Evolutionary conservation across 2,113 vertebrate species (phyloP).

Genomic region (Chiloscyllium plagiosum): DNA sequence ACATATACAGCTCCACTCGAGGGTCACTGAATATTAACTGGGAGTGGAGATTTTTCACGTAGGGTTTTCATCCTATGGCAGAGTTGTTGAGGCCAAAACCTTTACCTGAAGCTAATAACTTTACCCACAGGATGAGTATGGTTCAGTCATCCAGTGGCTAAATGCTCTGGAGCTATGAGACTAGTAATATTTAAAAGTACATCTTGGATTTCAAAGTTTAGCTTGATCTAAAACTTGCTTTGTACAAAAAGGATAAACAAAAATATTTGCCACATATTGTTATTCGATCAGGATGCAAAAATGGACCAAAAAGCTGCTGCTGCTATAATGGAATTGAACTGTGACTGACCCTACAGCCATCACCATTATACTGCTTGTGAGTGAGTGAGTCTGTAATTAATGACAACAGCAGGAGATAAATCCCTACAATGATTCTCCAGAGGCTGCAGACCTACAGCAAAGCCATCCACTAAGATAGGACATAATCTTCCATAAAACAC

Average conservation of each 20-base stretch:
- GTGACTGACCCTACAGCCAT: conserved; percentile 13
- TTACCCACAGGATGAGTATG: background rate
- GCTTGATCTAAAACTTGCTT: background rate
- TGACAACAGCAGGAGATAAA: conserved; percentile 21
- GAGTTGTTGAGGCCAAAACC: too few relatives aligned
- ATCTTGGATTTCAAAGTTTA: background rate
- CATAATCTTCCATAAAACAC: background rate
- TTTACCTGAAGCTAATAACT: background rate
- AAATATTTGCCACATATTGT: background rate
- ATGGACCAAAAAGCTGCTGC: background rate
- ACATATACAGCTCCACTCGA: background rate
- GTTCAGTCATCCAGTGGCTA: background rate
- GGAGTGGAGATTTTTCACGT: background rate
- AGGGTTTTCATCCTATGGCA: too few relatives aligned
- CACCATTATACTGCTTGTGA: background rate
- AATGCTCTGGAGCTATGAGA: background rate
- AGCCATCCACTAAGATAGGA: background rate
- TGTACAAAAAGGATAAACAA: background rate
- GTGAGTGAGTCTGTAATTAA: conserved; percentile 31
- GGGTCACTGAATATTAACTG: background rate
- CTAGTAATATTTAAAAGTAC: background rate
- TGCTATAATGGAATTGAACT: background rate
- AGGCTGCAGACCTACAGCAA: conserved; percentile 4
- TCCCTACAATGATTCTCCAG: background rate
- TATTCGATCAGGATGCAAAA: background rate